Evolutionary conservation across 2,888 invertebrate species (phyloP).

Genomic region (Ypsolopha scabrella): DNA sequence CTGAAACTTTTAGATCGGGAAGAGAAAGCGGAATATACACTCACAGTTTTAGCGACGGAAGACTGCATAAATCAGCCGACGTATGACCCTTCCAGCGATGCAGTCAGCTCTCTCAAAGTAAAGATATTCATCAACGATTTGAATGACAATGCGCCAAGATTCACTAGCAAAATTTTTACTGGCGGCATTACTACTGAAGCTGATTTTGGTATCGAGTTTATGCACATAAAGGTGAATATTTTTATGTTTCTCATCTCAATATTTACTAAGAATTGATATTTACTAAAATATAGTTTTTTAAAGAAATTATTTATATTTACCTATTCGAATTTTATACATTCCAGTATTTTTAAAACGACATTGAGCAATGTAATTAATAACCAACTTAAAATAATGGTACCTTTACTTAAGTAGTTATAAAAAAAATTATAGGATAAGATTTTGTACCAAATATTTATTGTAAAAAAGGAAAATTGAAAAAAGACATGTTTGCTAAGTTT

Average conservation of each 20-base stretch:
- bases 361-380: no score
- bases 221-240: constrained; percentile 78
- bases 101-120: constrained; percentile 79
- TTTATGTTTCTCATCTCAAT: no score
- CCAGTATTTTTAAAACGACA: no score
- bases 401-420: no score
- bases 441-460: no score
- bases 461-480: no score
- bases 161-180: constrained; percentile 85
- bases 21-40: constrained; percentile 72
- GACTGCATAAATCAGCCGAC: constrained; percentile 77
- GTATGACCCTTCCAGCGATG: constrained; percentile 69
- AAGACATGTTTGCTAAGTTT: no score
- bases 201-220: constrained; percentile 89
- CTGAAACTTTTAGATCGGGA: constrained; percentile 81
- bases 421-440: no score
- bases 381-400: no score
- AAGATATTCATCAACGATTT: constrained; percentile 82
- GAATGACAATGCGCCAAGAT: constrained; percentile 92
- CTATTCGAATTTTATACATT: background rate
- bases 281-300: no score
- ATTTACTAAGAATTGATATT: no score
- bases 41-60: constrained; percentile 86
- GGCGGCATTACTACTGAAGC: constrained; percentile 95
- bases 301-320: no score